A percentile compares a stretch with the other conserved stretches of the same genome.
These are phyloP conservation scores for Actinia tenebrosa DNA, from an alignment of 64 coral and sea anemone genomes.

Conservation along the genomic window DNA sequence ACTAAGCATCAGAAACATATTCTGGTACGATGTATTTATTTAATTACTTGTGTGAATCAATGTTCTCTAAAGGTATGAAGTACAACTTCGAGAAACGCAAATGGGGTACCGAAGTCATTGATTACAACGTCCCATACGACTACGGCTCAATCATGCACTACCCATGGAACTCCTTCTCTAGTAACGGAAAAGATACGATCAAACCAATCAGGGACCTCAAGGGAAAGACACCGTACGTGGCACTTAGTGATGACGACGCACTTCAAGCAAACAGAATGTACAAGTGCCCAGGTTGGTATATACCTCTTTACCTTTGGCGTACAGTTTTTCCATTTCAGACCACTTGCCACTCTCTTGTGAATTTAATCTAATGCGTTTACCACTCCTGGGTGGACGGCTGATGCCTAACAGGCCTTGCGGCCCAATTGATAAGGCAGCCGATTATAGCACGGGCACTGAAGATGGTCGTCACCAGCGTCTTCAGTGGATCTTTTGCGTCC, in stretches of 20 bases:
- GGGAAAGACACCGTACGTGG: slow-evolving; percentile 72
- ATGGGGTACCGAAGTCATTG: slow-evolving; percentile 70
- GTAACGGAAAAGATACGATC: slow-evolving; percentile 75
- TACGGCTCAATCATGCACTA: slow-evolving; percentile 90
- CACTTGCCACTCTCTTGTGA: too few species aligned
- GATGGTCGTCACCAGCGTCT: too few species aligned
- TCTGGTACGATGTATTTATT: not conserved
- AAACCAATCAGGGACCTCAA: slow-evolving; percentile 67
- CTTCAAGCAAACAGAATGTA: slow-evolving; percentile 81
- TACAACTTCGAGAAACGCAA: slow-evolving; percentile 91
- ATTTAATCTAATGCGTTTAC: too few species aligned
- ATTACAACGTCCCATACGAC: slow-evolving; percentile 85
- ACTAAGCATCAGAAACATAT: too few species aligned
- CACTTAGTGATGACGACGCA: slow-evolving; percentile 79
- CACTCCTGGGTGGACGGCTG: too few species aligned
- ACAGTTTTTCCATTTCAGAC: too few species aligned
- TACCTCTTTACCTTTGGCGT: too few species aligned
- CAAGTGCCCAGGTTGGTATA: slow-evolving; percentile 64
- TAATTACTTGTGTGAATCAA: not conserved
- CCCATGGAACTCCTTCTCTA: slow-evolving; percentile 84
- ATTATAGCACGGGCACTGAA: too few species aligned
- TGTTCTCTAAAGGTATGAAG: slow-evolving; percentile 31
- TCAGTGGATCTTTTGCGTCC: too few species aligned
- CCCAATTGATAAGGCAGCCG: too few species aligned
- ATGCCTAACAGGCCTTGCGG: too few species aligned